Evolutionary conservation across 1,140 invertebrate genomes (phyloP).

Genomic region (Portunus trituberculatus): DNA sequence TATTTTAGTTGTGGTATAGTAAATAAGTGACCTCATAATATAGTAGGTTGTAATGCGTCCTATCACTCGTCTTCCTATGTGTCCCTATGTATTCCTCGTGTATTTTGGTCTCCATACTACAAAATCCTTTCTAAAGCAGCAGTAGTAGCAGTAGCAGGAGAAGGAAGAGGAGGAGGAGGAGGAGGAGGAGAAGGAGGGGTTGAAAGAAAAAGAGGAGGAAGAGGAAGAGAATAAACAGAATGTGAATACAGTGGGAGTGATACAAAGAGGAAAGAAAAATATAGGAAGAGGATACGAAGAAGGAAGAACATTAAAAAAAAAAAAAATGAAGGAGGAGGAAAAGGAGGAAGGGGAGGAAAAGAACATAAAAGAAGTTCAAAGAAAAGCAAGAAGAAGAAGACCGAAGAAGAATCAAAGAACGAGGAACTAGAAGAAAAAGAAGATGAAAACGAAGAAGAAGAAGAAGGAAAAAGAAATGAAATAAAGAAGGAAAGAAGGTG

Average conservation of each 20-base stretch:
- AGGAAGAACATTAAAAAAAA: not conserved
- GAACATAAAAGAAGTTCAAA: slow-evolving; percentile 27
- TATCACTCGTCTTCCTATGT: no score
- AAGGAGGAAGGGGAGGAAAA: not conserved
- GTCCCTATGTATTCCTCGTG: no score
- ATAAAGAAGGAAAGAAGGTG: slow-evolving; percentile 33
- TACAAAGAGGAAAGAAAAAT: not conserved
- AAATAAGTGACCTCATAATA: no score
- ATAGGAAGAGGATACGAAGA: not conserved
- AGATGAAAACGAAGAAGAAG: not conserved
- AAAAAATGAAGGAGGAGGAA: not conserved
- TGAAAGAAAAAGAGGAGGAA: not conserved
- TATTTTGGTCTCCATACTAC: no score
- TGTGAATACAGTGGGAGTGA: not conserved
- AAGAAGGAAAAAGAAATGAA: not conserved
- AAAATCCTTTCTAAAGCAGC: not conserved
- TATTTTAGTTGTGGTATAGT: no score
- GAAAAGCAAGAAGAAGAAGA: slow-evolving; percentile 17
- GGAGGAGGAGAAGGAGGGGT: not conserved
- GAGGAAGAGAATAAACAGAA: not conserved
- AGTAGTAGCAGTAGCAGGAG: not conserved
- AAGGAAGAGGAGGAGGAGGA: not conserved
- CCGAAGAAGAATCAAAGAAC: not conserved
- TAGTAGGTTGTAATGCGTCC: no score
- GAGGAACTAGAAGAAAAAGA: not conserved